Evolutionary conservation across 2,113 vertebrate genomes (phyloP).

Genomic region (Dicerorhinus sumatrensis): DNA sequence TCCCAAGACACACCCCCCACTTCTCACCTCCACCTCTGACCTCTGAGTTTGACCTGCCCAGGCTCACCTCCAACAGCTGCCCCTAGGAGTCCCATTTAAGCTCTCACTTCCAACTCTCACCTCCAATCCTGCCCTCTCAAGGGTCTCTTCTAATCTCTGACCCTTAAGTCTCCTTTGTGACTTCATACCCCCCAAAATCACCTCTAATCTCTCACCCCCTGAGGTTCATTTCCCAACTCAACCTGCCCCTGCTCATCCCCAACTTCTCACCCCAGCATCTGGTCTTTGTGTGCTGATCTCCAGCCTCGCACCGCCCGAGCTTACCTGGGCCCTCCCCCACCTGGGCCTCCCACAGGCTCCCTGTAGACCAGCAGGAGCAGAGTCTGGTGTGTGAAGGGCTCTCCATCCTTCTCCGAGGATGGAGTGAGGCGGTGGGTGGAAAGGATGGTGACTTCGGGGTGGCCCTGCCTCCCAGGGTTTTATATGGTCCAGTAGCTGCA

Average conservation of each 20-base stretch:
- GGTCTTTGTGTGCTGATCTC: not conserved
- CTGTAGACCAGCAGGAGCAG: not conserved
- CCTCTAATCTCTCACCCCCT: not conserved
- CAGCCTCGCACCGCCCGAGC: not conserved
- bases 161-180: not conserved
- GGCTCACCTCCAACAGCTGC: not conserved
- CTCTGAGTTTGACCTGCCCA: not conserved
- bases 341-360: accelerated
- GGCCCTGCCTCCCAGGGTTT: not conserved
- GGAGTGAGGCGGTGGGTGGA: not conserved
- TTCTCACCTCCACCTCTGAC: not conserved
- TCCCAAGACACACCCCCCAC: too few species aligned
- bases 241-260: not conserved
- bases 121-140: not conserved
- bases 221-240: not conserved
- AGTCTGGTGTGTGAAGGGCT: not conserved
- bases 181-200: not conserved
- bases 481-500: not conserved
- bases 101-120: not conserved
- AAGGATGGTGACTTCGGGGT: not conserved
- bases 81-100: not conserved
- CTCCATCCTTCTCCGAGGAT: not conserved
- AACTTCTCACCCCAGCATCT: not conserved
- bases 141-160: not conserved
- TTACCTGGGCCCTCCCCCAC: not conserved